phyloP scores from a whole-genome alignment of 2,797 vertebrate genomes.

The Sebastes itinus region DNA sequence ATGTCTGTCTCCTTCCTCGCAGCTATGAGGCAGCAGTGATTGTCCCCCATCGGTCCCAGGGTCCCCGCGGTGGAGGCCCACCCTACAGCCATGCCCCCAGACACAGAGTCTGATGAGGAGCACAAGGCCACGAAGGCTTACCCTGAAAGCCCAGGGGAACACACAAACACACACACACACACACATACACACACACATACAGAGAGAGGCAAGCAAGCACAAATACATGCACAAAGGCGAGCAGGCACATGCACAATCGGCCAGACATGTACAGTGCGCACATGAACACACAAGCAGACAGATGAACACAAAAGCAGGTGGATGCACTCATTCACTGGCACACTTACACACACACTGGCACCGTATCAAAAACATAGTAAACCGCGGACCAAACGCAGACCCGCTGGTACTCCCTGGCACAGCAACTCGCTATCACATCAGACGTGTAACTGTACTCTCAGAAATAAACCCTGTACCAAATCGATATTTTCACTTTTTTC shows the following conservation, averaged over 20 bases:
- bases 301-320: constrained; percentile 64
- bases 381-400: constrained; percentile 58
- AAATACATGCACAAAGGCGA: constrained; percentile 52
- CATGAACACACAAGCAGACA: constrained; percentile 50
- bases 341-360: constrained; percentile 62
- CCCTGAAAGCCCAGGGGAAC: constrained; percentile 77
- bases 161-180: constrained; percentile 25
- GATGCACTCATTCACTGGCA: constrained; percentile 49
- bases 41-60: constrained; percentile 78
- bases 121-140: constrained; percentile 77
- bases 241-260: constrained; percentile 53
- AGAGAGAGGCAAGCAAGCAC: constrained; percentile 18
- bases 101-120: constrained; percentile 81
- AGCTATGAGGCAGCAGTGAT: constrained; percentile 80
- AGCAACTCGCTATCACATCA: constrained; percentile 53
- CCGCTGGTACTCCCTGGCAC: constrained; percentile 67
- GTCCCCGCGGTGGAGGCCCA: constrained; percentile 79
- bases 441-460: constrained; percentile 49
- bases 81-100: constrained; percentile 83
- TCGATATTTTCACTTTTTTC: constrained; percentile 60
- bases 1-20: constrained; percentile 68
- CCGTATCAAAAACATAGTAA: constrained; percentile 62
- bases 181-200: constrained; percentile 7
- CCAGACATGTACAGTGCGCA: constrained; percentile 54
- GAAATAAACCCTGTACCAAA: constrained; percentile 59